Conservation (phyloP, 2,797 vertebrate species). For the Pangasius krempfi region DNA sequence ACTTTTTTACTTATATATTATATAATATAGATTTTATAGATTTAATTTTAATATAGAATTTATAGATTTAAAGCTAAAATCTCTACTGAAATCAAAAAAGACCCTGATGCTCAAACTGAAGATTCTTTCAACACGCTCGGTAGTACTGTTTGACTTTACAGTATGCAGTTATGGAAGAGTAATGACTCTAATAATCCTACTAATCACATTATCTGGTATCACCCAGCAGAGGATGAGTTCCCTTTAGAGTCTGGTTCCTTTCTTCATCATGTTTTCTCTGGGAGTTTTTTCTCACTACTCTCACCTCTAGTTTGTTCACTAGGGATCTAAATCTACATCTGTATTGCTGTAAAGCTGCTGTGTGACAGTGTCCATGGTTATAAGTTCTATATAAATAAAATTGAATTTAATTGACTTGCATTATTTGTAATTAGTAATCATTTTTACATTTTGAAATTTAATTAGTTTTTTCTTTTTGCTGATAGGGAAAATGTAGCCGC, state of each 20-base stretch:
- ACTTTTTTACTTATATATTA: not conserved
- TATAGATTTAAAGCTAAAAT: not conserved
- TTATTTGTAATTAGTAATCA: not conserved
- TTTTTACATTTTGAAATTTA: not conserved
- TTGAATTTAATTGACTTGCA: not conserved
- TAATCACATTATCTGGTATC: not conserved
- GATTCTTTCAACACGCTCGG: not conserved
- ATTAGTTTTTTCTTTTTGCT: not conserved
- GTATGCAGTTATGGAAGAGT: not conserved
- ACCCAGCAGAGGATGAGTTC: not conserved
- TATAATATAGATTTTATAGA: no score
- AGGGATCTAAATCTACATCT: not conserved
- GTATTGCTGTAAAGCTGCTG: not conserved
- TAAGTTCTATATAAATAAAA: not conserved
- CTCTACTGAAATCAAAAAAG: not conserved
- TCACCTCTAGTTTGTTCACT: not conserved
- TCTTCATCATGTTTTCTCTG: not conserved
- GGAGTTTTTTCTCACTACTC: not conserved
- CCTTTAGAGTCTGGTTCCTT: not conserved
- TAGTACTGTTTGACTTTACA: not conserved
- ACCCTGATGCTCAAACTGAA: not conserved
- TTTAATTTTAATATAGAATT: no score
- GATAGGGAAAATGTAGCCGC: not conserved
- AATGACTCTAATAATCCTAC: not conserved
- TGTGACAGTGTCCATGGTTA: not conserved